These are phyloP conservation scores for Kryphioiulus occultus DNA, from an alignment of 2,888 invertebrate genomes.

Conservation along the genomic window DNA sequence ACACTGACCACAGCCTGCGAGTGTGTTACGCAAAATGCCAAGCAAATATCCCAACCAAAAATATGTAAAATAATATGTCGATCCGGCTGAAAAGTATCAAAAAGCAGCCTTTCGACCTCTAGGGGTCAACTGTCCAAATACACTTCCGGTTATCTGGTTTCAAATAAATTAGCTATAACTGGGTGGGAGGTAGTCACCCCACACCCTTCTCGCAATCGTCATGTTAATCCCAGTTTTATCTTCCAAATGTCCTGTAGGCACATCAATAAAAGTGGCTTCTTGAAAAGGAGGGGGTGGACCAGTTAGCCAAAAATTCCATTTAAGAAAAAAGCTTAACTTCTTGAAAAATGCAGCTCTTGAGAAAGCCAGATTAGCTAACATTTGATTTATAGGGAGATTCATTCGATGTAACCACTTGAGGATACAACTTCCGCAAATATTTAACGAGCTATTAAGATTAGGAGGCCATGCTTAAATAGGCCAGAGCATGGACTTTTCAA, in stretches of 20 bases:
- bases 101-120: neutral
- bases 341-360: neutral
- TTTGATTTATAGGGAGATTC: neutral
- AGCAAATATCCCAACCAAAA: neutral
- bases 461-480: neutral
- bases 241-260: neutral
- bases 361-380: neutral
- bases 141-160: neutral
- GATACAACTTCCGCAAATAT: neutral
- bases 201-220: neutral
- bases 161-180: neutral
- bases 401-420: constrained; percentile 5
- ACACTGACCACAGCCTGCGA: too few relatives aligned
- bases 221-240: constrained; percentile 5
- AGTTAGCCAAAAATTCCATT: neutral
- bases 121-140: neutral
- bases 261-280: neutral
- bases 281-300: neutral
- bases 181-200: neutral
- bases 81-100: neutral
- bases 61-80: neutral
- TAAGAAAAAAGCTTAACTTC: neutral
- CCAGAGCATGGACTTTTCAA: neutral
- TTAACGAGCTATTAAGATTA: neutral
- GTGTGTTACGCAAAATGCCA: neutral